These are phyloP conservation scores for Epizoanthus scotinus DNA, from an alignment of 92 coral and sea anemone species.

Conservation along the genomic window DNA sequence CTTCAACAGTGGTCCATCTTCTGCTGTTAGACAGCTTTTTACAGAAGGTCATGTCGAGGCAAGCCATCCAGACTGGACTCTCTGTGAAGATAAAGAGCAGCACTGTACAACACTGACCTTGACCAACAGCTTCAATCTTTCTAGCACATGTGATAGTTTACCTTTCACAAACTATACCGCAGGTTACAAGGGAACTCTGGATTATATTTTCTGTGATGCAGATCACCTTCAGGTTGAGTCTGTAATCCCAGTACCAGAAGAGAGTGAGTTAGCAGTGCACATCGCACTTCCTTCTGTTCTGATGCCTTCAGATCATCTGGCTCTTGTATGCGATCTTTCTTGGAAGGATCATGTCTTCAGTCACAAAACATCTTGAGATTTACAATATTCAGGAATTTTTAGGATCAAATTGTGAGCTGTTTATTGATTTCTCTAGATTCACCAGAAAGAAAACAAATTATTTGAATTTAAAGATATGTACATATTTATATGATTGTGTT, in stretches of 20 bases:
- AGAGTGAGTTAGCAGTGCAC: constrained; percentile 72
- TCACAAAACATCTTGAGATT: no score
- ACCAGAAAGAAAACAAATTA: no score
- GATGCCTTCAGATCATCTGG: constrained; percentile 95
- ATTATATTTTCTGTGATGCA: constrained; percentile 82
- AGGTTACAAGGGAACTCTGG: constrained; percentile 86
- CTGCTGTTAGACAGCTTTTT: constrained; percentile 73
- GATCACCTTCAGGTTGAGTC: constrained; percentile 73
- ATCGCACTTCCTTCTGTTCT: constrained; percentile 92
- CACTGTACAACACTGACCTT: constrained; percentile 63
- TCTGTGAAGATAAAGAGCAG: constrained; percentile 73
- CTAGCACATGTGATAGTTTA: constrained; percentile 78
- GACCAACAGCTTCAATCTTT: constrained; percentile 62
- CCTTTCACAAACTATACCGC: constrained; percentile 80
- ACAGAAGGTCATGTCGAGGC: constrained; percentile 55
- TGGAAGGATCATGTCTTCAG: constrained; percentile 54
- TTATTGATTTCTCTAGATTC: no score
- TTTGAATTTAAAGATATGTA: no score
- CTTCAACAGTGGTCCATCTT: constrained; percentile 80
- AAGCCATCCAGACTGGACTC: constrained; percentile 81
- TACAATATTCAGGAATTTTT: no score
- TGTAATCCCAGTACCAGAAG: constrained; percentile 86
- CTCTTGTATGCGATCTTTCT: constrained; percentile 88
- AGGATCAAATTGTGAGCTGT: no score
- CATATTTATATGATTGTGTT: no score